Evolutionary conservation across 2,797 vertebrate species (phyloP).

Genomic region (Lagodon rhomboides): DNA sequence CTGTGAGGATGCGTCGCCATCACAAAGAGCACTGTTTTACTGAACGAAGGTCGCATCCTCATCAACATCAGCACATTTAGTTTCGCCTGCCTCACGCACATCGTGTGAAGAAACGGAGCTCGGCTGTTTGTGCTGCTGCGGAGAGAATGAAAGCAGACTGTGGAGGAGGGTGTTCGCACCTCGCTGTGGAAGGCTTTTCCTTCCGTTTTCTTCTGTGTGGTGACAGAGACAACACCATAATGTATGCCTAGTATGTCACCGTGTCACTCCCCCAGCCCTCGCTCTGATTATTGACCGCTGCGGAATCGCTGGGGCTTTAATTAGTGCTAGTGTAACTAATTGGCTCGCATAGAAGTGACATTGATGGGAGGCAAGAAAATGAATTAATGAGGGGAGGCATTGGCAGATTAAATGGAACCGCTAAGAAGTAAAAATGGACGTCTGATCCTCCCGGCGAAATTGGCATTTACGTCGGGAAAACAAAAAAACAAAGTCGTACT

Average conservation of each 20-base stretch:
- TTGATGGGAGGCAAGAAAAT: constrained; percentile 73
- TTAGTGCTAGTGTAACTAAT: constrained; percentile 82
- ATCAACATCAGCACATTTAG: constrained; percentile 2
- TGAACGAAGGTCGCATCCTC: constrained; percentile 44
- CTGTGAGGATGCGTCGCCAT: constrained; percentile 53
- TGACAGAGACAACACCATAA: constrained; percentile 37
- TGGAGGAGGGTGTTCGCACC: neutral
- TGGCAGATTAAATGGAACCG: constrained; percentile 60
- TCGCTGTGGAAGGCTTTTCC: neutral
- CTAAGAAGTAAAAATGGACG: constrained; percentile 59
- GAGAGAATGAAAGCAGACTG: constrained; percentile 20
- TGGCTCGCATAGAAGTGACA: constrained; percentile 75
- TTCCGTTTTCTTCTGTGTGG: neutral
- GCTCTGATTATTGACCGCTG: constrained; percentile 80
- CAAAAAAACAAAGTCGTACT: constrained; percentile 30
- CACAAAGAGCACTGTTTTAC: constrained; percentile 30
- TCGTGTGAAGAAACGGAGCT: neutral
- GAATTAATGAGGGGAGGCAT: constrained; percentile 68
- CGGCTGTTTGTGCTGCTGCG: neutral
- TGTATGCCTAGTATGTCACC: constrained; percentile 55
- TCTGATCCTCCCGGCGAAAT: constrained; percentile 34
- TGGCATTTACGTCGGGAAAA: constrained; percentile 45
- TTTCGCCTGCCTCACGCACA: constrained; percentile 30
- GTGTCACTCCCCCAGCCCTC: constrained; percentile 56
- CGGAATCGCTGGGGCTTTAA: constrained; percentile 78